Conservation (phyloP, 2,888 invertebrate species). For the Sesia apiformis region DNA sequence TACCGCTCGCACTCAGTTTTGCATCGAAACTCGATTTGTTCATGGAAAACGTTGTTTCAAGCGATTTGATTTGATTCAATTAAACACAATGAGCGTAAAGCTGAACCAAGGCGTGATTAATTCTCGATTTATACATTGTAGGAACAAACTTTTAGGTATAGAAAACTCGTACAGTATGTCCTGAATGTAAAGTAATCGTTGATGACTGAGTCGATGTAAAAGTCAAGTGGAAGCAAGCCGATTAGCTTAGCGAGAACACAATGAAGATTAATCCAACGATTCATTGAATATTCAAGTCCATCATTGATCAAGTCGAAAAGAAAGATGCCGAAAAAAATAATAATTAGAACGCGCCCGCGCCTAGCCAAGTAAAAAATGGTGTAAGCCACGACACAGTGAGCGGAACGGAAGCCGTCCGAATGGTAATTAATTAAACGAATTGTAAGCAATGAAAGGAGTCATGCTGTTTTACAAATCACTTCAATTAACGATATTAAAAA, state of each 20-base stretch:
- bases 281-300: neutral
- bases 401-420: slow-evolving; percentile 67
- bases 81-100: slow-evolving; percentile 35
- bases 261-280: neutral
- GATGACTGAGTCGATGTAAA: too few species aligned
- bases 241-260: neutral
- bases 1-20: slow-evolving; percentile 40
- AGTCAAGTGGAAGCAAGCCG: too few species aligned
- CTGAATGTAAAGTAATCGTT: too few species aligned
- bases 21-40: slow-evolving; percentile 55
- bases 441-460: slow-evolving; percentile 73
- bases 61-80: slow-evolving; percentile 54
- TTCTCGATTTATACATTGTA: slow-evolving; percentile 8
- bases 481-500: slow-evolving; percentile 74
- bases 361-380: slow-evolving; percentile 54
- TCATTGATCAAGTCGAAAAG: slow-evolving; percentile 4
- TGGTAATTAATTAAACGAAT: slow-evolving; percentile 72
- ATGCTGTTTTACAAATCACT: slow-evolving; percentile 75
- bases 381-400: slow-evolving; percentile 44
- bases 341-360: slow-evolving; percentile 38
- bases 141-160: neutral
- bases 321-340: slow-evolving; percentile 21
- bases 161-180: too few species aligned
- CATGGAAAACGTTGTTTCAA: slow-evolving; percentile 42
- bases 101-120: slow-evolving; percentile 9